Percentiles rank a stretch among this genome's conserved stretches.
These are phyloP conservation scores for Creontiades dilutus DNA, from an alignment of 2,888 invertebrate species.

Conservation along the genomic window DNA sequence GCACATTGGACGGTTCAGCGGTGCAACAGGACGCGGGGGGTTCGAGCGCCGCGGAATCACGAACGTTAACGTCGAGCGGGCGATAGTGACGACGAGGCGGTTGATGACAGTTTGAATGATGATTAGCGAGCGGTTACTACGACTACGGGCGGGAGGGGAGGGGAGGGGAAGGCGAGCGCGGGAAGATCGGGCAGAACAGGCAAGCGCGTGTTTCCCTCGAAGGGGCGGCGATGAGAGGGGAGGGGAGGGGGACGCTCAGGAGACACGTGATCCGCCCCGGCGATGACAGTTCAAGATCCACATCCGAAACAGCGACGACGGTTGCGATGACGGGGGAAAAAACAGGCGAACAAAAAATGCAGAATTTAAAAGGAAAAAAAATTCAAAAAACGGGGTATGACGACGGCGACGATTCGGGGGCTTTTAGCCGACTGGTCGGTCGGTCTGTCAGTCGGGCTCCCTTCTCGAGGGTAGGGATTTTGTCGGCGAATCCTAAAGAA, in stretches of 20 bases:
- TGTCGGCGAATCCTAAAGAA: constrained; percentile 45
- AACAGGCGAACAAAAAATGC: too few species aligned
- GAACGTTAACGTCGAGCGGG: neutral
- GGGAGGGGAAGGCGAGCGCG: neutral
- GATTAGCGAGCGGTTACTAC: neutral
- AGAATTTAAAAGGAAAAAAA: neutral
- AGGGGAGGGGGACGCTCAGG: neutral
- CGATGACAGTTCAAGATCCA: neutral
- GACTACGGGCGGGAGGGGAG: neutral
- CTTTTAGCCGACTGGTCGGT: constrained; percentile 45
- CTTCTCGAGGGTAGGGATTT: neutral
- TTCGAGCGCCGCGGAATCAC: neutral
- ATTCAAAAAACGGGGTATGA: neutral
- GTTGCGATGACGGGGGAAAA: neutral
- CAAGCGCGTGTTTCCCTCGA: neutral
- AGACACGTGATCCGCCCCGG: constrained; percentile 39
- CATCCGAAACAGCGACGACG: neutral
- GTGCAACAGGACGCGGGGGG: neutral
- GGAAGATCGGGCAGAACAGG: constrained; percentile 14
- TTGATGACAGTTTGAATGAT: neutral
- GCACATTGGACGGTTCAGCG: constrained; percentile 7
- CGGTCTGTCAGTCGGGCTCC: constrained; percentile 6
- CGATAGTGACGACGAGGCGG: constrained; percentile 8
- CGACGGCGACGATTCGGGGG: constrained; percentile 29
- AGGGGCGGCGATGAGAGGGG: neutral